Base-by-base conservation (phyloP, 2,113 vertebrate species). In the Carettochelys insculpta region DNA sequence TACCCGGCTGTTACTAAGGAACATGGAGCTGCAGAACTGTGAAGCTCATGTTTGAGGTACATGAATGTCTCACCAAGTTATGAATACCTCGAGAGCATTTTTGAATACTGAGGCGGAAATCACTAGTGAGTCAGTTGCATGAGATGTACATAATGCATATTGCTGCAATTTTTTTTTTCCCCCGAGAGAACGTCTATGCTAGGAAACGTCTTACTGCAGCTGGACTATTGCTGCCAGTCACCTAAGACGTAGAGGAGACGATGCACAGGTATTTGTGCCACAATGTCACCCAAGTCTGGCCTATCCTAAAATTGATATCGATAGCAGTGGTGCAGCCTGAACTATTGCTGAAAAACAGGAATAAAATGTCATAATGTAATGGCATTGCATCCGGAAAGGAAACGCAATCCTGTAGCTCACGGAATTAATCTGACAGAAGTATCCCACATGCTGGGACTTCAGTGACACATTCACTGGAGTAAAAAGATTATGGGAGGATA, bases 21-120 rank as follows among this genome's bases (percentile, higher is more conserved):
- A 87, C 3, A 82, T 29, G 47, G 88, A 85, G 34, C 41, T 76
- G 84, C 29, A 90, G 80, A 92, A 90, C 34, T 5, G 5, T 87
- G 77, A 20, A 88, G 76, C 38, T 78, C 65, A 38, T 80, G 27
- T 81, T 83, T 73, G 80, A 1, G 58, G 88, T 88, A 71, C 45
- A 47, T 8, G 80, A n/a, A n/a, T n/a, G n/a, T 24, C 54, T 75
- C 89, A 91, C 68, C 38, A 86, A 80, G 27, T 76, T 94, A 68
- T 65, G 78, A 82, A 86, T 10, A 51, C 86, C 82, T 94, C n/a
- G 82, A 93, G 73, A 89, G 88, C 82, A 93, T 83, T 3, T 95
- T 87, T 75, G 61, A 83, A 85, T 8, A 43, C 47, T 88, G 78
- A 83, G 78, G 68, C 68, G 86, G 94, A 95, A 89, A 86, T 81